Evolutionary conservation across 2,113 vertebrate genomes (phyloP), one percentile per base, ranked within the genome.

Genomic region (Myxocyprinus asiaticus): DNA sequence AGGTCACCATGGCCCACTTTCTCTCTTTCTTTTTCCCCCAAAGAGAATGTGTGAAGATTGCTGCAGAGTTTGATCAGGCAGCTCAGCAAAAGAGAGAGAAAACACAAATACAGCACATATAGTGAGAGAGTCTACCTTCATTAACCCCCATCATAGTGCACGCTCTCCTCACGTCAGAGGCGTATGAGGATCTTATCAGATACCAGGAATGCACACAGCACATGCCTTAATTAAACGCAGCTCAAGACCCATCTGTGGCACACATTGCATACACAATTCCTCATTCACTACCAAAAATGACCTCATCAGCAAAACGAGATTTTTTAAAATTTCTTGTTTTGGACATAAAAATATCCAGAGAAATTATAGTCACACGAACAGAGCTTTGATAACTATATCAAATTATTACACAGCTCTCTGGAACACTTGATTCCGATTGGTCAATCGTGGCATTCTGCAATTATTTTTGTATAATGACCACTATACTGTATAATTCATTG

Each of bases 1-100:
- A 94, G 93, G 93, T 93, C 92, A 84, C 90, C 90, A 87, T 94
- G 91, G 92, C 91, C 92, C 91, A 92, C 89, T 93, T 92, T 91
- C 85, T 81, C 61, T 67, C 51, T 82, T 67, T 79, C 73, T 9
- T 71, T 79, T 66, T 83, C 75, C 33, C 64, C 73, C 76, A 83
- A 88, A 85, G 78, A 90, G 84, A 89, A 84, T 76, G 87, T 90
- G 87, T 82, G 71, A 90, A 79, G 87, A 91, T 90, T 87, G 87
- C 85, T 85, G 85, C 88, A 86, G 87, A 91, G 87, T 89, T 78
- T 91, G 88, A 93, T 91, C 84, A 82, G 73, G 77, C 65, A 70
- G 58, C 59, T 81, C 47, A 61, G 67, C 45, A 73, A 81, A 76
- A 85, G 58, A 83, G 81, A 85, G 79, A 75, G 61, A 68, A 55